Base-by-base conservation (phyloP, 2,113 vertebrate genomes). In the Falcunculus frontatus region DNA sequence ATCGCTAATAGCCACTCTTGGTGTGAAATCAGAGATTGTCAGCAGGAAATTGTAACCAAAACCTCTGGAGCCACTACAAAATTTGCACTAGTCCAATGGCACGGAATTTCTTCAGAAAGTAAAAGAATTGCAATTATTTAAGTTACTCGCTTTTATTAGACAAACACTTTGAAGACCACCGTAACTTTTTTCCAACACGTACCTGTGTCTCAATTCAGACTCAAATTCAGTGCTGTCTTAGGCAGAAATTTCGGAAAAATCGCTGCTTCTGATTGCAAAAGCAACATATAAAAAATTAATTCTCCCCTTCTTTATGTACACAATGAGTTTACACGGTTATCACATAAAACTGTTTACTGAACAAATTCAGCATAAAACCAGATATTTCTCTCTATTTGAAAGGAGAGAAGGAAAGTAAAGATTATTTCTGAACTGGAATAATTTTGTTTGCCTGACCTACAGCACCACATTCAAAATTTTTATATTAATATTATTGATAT, bases 141-240 rank as follows among this genome's bases (percentile, higher is more conserved):
- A 11, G 12, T 80, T 70, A 6, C 8, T 47, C 75, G 53, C 26
- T 50, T 80, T 64, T 44, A 16, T 68, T 39, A 70, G 53, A 77
- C 8, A 72, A 87, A 56, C 27, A 35, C 25, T 87, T 69, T 35
- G 17, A 93, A 65, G 25, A 55, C 5, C 17, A 41, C 5, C 0
- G 0, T 37, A 56, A 72, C 25, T 63, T 63, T 63, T 63, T 69
- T 70, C 22, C 7, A 35, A 6, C 3, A 0, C 1, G 0, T 29
- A 17, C 7, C 22, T 25, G 6, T 44, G 18, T 22, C 17, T 42
- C 21, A 50, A 13, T 32, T 59, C 10, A 52, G 42, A 74, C 16
- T 44, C 33, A 90, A 80, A 90, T 62, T 29, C 30, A 62, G 22
- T 16, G 29, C 8, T 59, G 6, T 59, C 11, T 69, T 44, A 50